Percentiles rank a stretch among this genome's conserved stretches.
These are phyloP conservation scores for Elephas maximus DNA, from an alignment of 2,113 vertebrate genomes.

Conservation along the genomic window DNA sequence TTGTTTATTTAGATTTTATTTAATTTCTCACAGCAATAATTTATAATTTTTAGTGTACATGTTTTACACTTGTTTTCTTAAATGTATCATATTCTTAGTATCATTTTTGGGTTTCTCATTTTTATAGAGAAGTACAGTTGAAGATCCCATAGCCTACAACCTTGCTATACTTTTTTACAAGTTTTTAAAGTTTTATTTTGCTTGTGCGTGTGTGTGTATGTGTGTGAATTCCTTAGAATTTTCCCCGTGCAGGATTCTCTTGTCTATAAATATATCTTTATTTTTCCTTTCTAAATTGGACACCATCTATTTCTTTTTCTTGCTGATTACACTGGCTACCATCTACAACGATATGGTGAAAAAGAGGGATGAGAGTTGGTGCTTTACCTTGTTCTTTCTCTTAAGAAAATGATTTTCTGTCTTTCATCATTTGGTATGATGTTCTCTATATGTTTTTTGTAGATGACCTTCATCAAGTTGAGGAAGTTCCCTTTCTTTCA, in stretches of 20 bases:
- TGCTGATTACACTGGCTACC: not conserved
- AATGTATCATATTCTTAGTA: not conserved
- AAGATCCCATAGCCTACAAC: not conserved
- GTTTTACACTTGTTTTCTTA: not conserved
- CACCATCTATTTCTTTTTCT: not conserved
- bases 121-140: not conserved
- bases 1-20: not conserved
- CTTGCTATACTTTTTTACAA: not conserved
- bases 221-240: not conserved
- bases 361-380: no score
- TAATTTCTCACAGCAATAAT: not conserved
- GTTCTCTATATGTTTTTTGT: no score
- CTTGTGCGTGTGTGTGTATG: no score
- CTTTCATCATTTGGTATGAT: no score
- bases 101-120: not conserved
- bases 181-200: not conserved
- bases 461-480: no score
- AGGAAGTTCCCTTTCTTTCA: no score
- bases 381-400: not conserved
- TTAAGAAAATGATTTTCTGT: no score
- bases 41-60: not conserved
- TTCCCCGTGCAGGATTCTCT: not conserved
- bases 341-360: not conserved
- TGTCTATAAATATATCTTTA: not conserved
- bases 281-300: not conserved